Evolutionary conservation across 2,888 invertebrate genomes (phyloP).

Genomic region (Sepiola atlantica): DNA sequence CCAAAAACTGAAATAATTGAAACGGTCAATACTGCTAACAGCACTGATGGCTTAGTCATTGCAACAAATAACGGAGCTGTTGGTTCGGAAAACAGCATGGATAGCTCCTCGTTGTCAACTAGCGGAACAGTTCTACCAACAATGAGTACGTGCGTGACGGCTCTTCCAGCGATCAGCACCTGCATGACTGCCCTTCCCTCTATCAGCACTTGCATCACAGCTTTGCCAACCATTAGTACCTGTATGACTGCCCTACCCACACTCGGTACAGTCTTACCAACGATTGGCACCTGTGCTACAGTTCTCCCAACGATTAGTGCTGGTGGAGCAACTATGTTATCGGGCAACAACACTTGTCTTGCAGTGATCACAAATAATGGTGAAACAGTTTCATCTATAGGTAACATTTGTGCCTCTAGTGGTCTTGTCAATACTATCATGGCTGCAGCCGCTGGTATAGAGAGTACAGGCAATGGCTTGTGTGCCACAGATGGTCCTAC

Average conservation of each 20-base stretch:
- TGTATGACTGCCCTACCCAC: constrained; percentile 41
- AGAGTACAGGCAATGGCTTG: constrained; percentile 24
- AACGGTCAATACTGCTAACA: constrained; percentile 32
- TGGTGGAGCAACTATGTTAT: constrained; percentile 6
- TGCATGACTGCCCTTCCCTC: constrained; percentile 39
- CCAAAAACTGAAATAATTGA: constrained; percentile 41
- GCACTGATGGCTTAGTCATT: neutral
- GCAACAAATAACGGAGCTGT: neutral
- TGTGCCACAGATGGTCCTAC: constrained; percentile 44
- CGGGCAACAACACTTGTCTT: constrained; percentile 37
- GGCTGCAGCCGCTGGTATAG: neutral
- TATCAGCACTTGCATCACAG: constrained; percentile 39
- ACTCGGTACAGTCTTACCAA: constrained; percentile 38
- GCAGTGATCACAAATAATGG: constrained; percentile 43
- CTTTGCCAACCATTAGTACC: constrained; percentile 40
- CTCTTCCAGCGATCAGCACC: constrained; percentile 41
- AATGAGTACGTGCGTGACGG: constrained; percentile 40
- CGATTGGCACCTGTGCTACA: constrained; percentile 35
- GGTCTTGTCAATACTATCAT: constrained; percentile 42
- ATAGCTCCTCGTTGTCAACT: neutral
- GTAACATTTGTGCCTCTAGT: constrained; percentile 24
- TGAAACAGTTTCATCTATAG: constrained; percentile 40
- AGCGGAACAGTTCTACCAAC: constrained; percentile 35
- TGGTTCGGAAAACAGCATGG: neutral
- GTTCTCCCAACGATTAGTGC: constrained; percentile 37